These are phyloP conservation scores for Chalcosyrphus nemorum DNA, from an alignment of 2,888 invertebrate species.

Conservation along the genomic window DNA sequence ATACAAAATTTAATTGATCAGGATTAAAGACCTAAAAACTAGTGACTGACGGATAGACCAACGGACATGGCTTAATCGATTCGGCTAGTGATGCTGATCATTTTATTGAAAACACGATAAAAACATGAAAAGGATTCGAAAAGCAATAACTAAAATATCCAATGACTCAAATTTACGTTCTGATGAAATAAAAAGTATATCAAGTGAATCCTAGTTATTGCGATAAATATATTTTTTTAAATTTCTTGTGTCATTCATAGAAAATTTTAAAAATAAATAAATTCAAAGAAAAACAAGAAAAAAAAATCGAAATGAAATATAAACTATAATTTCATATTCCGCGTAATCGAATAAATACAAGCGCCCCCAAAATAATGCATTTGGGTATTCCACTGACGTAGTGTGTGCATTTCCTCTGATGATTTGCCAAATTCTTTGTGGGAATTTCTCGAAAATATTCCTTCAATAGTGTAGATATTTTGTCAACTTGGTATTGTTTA, in stretches of 20 bases:
- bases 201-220: background rate
- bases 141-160: background rate
- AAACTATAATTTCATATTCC: background rate
- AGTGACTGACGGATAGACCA: too few species aligned
- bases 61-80: too few species aligned
- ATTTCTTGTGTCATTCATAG: background rate
- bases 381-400: constrained; percentile 32
- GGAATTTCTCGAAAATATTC: constrained; percentile 26
- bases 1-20: too few species aligned
- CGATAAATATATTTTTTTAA: background rate
- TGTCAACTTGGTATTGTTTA: background rate
- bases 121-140: background rate
- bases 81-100: too few species aligned
- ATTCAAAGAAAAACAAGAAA: background rate
- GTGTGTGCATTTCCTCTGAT: background rate
- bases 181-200: background rate
- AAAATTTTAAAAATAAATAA: too few species aligned
- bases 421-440: constrained; percentile 9
- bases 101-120: background rate
- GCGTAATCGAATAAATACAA: background rate
- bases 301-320: background rate
- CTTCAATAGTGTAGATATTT: background rate
- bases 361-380: background rate
- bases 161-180: background rate
- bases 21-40: too few species aligned